Conservation (phyloP, 2,888 invertebrate genomes). For the Hetaerina titia region DNA sequence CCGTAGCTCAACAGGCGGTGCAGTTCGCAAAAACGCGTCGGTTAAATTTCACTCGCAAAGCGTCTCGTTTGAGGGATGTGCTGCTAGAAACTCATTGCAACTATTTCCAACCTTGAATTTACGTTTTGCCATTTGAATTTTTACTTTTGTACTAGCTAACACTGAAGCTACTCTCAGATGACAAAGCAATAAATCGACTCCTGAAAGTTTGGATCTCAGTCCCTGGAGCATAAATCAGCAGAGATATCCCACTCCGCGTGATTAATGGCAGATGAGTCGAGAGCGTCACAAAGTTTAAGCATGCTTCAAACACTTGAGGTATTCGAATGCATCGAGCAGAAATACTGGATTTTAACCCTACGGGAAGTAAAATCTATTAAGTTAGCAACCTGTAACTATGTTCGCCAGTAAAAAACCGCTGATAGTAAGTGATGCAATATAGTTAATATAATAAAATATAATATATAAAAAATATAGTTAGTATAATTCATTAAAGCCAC, state of each 20-base stretch:
- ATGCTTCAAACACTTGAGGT: not conserved
- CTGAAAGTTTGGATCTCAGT: not conserved
- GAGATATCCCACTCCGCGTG: constrained; percentile 6
- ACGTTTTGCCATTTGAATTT: not conserved
- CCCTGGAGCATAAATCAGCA: not conserved
- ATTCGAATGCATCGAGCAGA: not conserved
- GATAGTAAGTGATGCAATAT: no score
- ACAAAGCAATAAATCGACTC: constrained; percentile 43
- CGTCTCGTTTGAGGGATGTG: not conserved
- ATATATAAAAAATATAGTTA: no score
- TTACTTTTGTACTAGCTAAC: not conserved
- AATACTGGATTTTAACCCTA: not conserved
- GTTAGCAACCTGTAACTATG: not conserved
- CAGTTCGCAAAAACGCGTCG: not conserved
- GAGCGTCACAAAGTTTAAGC: constrained; percentile 39
- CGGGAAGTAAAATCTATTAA: not conserved
- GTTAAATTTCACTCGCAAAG: not conserved
- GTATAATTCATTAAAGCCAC: no score
- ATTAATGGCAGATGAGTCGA: constrained; percentile 36
- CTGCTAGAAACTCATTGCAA: not conserved
- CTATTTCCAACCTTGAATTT: not conserved
- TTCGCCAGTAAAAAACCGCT: not conserved
- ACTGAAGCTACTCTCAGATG: not conserved
- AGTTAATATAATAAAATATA: no score
- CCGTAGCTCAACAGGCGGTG: not conserved